These are phyloP conservation scores for Agonopterix arenella DNA, from an alignment of 2,888 invertebrate species.

Conservation along the genomic window DNA sequence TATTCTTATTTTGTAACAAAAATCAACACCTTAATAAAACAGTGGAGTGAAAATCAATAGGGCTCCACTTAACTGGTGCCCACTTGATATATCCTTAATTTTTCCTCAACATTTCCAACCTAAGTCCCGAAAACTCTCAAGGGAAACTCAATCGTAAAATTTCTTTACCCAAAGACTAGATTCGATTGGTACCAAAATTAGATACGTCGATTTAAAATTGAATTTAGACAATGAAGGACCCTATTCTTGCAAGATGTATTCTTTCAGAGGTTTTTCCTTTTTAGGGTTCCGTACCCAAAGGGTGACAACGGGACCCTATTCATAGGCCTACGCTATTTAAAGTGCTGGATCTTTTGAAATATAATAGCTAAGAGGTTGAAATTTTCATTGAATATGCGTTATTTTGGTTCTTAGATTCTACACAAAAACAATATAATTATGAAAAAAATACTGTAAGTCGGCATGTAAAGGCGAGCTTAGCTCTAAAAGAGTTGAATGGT, in stretches of 20 bases:
- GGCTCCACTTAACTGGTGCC: background rate
- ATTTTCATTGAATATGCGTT: no score
- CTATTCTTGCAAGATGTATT: background rate
- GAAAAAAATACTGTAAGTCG: no score
- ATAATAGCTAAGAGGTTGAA: no score
- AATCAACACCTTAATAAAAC: background rate
- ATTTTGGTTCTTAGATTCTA: no score
- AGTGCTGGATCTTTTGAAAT: no score
- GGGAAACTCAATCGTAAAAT: background rate
- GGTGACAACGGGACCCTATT: no score
- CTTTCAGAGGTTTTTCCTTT: background rate
- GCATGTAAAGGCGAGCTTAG: no score
- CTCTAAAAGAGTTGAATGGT: no score
- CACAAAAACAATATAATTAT: no score
- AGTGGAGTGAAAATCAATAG: conserved; percentile 2
- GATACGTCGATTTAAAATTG: background rate
- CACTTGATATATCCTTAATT: conserved; percentile 4
- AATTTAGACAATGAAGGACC: background rate
- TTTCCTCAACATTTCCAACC: background rate
- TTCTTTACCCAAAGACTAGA: background rate
- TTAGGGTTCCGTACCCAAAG: no score
- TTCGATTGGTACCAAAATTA: background rate
- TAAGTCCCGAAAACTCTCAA: background rate
- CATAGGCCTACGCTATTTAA: no score
- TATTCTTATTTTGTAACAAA: background rate